Evolutionary conservation across 2,888 invertebrate genomes (phyloP).

Genomic region (Apodemia duryi): DNA sequence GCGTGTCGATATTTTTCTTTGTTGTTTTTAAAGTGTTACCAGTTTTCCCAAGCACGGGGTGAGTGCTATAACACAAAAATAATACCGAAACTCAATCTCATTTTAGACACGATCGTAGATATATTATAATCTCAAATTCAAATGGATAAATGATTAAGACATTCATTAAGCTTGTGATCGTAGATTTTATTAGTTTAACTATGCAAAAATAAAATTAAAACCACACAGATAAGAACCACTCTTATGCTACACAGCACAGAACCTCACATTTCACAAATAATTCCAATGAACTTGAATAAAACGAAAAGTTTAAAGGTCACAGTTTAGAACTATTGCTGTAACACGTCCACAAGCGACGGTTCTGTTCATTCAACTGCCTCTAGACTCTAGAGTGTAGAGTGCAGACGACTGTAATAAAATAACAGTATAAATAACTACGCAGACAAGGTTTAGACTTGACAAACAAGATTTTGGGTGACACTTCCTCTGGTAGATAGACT

Average conservation of each 20-base stretch:
- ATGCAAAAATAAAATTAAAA: constrained; percentile 19
- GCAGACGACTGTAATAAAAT: constrained; percentile 9
- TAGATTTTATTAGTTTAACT: too few species aligned
- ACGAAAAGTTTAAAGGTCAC: constrained; percentile 42
- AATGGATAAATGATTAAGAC: too few species aligned
- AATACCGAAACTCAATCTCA: too few species aligned
- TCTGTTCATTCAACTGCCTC: constrained; percentile 48
- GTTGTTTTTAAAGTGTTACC: too few species aligned
- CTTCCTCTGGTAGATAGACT: constrained; percentile 16
- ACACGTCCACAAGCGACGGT: constrained; percentile 48
- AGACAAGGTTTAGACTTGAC: constrained; percentile 30
- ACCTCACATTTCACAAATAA: constrained; percentile 17
- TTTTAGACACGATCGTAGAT: too few species aligned
- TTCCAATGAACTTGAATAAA: constrained; percentile 24
- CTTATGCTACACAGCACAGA: neutral
- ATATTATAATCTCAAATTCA: too few species aligned
- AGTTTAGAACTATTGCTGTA: constrained; percentile 32
- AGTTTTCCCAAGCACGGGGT: too few species aligned
- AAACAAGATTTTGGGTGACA: constrained; percentile 29
- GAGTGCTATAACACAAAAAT: too few species aligned
- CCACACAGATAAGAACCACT: constrained; percentile 6
- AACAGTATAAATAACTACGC: constrained; percentile 23
- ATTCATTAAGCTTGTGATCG: too few species aligned
- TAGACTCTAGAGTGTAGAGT: neutral
- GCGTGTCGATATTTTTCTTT: too few species aligned